phyloP scores from a whole-genome alignment of 2,888 invertebrate genomes.

The Ceraclea dissimilis region DNA sequence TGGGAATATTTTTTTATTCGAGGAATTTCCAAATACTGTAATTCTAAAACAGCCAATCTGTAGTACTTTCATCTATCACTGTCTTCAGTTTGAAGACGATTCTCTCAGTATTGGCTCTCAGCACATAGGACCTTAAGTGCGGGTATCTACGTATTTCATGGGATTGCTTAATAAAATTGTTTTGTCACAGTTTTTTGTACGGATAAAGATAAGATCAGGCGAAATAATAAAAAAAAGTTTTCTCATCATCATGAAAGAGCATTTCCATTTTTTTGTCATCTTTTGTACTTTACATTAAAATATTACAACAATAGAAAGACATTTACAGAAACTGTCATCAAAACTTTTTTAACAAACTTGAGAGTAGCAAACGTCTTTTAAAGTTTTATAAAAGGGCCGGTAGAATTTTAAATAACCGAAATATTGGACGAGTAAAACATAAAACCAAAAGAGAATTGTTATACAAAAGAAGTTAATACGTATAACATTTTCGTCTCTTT shows the following conservation, averaged over 20 bases:
- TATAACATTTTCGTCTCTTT: too few species aligned
- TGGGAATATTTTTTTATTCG: too few species aligned
- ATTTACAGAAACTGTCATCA: background rate
- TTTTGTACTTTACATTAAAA: background rate
- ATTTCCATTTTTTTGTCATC: background rate
- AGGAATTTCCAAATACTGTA: too few species aligned
- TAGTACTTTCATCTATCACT: too few species aligned
- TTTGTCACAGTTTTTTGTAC: background rate
- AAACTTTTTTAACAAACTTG: background rate
- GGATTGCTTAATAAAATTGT: too few species aligned
- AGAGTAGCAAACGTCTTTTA: background rate
- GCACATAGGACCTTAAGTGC: too few species aligned
- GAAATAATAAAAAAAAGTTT: background rate
- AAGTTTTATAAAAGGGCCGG: background rate
- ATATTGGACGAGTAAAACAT: background rate
- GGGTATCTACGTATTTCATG: too few species aligned
- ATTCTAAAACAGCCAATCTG: too few species aligned
- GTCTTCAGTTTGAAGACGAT: too few species aligned
- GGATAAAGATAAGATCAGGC: background rate
- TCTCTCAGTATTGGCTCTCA: too few species aligned
- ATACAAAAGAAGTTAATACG: too few species aligned
- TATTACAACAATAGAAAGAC: background rate
- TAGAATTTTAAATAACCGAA: background rate
- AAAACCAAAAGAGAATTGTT: background rate
- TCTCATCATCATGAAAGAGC: background rate